Evolutionary conservation across 2,113 vertebrate genomes (phyloP), one percentile per base, ranked within the genome.

Genomic region (Butorides virescens): DNA sequence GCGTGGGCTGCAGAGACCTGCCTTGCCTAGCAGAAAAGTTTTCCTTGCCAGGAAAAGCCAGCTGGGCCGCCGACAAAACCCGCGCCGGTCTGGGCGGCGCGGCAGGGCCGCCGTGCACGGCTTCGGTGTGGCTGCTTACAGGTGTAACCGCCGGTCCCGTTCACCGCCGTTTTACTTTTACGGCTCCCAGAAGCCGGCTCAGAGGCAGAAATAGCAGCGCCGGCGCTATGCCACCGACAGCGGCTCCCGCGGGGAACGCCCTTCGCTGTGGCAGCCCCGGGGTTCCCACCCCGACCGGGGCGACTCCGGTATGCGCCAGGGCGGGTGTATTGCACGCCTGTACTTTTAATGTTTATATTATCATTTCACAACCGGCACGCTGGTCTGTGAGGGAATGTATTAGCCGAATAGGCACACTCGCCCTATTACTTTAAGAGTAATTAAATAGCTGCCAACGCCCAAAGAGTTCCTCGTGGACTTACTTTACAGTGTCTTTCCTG

Each of bases 271-370:
- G 18, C 55, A 44, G 52, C n/a, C 23, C 11, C 53, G n/a, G 12
- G 27, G 13, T 6, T 66, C 42, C 42, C 53, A 2, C 32, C 19
- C 7, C 4, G 5, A 3, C 39, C 10, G 27, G 39, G 26, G 56
- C 56, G 19, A 2, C 42, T 13, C 19, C 4, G 13, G 8, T 9
- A 11, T 26, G 2, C 1, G 18, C 36, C 62, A 3, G 34, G 29
- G 22, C 15, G 8, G 15, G 5, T 12, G 23, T 27, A 13, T 13
- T 42, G 39, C 39, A 42, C 10, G 19, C 61, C 34, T 6, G 20
- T 15, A 4, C 3, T 58, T 47, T 25, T 26, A 29, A 49, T 67
- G 42, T 26, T 29, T 39, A 7, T 42, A 7, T 22, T 20, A 26
- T 11, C 10, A 17, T 56, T 29, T 49, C 37, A 22, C 47, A 76